Conservation (phyloP, 2,888 invertebrate genomes). For the Hofmannophila pseudospretella region DNA sequence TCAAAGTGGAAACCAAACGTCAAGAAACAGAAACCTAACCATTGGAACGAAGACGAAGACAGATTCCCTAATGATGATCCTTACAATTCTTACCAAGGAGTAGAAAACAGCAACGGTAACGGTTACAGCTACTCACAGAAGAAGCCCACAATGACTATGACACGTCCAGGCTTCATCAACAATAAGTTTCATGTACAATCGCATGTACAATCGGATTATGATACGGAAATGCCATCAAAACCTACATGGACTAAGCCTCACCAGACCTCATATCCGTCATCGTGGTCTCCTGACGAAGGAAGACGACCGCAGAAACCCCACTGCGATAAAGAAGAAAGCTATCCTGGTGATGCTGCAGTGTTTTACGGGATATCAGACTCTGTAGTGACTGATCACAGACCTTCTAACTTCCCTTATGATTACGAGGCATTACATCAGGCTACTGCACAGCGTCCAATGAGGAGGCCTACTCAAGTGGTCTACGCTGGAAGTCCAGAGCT, state of each 20-base stretch:
- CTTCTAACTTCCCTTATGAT: slow-evolving; percentile 67
- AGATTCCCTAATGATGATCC: slow-evolving; percentile 38
- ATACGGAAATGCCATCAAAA: slow-evolving; percentile 57
- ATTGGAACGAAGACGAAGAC: slow-evolving; percentile 61
- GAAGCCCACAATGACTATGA: slow-evolving; percentile 39
- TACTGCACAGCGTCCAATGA: slow-evolving; percentile 49
- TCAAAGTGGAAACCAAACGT: slow-evolving; percentile 87
- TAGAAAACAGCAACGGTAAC: slow-evolving; percentile 27
- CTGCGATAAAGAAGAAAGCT: slow-evolving; percentile 54
- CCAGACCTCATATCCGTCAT: slow-evolving; percentile 41
- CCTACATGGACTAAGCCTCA: slow-evolving; percentile 59
- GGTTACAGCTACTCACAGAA: slow-evolving; percentile 42
- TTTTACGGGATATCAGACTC: slow-evolving; percentile 65
- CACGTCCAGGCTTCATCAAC: slow-evolving; percentile 58
- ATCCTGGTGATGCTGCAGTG: slow-evolving; percentile 45
- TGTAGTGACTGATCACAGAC: slow-evolving; percentile 66
- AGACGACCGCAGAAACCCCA: slow-evolving; percentile 62
- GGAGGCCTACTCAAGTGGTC: slow-evolving; percentile 66
- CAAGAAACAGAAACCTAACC: slow-evolving; percentile 69
- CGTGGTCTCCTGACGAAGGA: slow-evolving; percentile 63
- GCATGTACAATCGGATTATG: slow-evolving; percentile 45
- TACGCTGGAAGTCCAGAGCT: slow-evolving; percentile 63
- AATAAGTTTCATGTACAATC: slow-evolving; percentile 50
- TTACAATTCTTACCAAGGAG: slow-evolving; percentile 37
- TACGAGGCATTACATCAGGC: slow-evolving; percentile 62